Conservation (phyloP, 2,888 invertebrate species). For the Mythimna albipuncta region DNA sequence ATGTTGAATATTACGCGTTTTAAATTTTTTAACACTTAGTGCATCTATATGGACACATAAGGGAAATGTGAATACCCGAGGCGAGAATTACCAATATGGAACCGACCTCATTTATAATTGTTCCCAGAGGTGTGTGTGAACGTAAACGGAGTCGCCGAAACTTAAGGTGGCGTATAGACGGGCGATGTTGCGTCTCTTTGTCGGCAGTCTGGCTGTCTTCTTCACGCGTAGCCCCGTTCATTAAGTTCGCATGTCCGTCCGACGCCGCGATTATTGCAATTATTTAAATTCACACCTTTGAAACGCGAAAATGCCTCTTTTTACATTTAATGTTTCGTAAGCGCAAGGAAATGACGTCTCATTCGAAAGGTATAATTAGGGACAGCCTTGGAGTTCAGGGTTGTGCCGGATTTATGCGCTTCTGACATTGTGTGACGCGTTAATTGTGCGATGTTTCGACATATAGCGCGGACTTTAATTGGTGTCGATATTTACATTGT, state of each 20-base stretch:
- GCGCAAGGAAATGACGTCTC: constrained; percentile 89
- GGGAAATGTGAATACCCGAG: constrained; percentile 64
- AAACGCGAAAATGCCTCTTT: constrained; percentile 87
- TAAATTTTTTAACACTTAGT: constrained; percentile 57
- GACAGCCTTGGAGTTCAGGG: constrained; percentile 85
- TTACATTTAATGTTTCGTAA: constrained; percentile 89
- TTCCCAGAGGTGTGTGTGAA: constrained; percentile 60
- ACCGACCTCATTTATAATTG: constrained; percentile 70
- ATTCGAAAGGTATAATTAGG: constrained; percentile 90
- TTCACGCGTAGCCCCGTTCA: constrained; percentile 81
- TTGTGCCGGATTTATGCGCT: constrained; percentile 81
- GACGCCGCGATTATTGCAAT: constrained; percentile 88
- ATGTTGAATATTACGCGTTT: constrained; percentile 32
- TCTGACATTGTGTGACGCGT: constrained; percentile 82
- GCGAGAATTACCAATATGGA: constrained; percentile 65
- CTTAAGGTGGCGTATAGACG: constrained; percentile 61
- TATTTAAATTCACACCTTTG: constrained; percentile 91
- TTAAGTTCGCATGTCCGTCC: constrained; percentile 88
- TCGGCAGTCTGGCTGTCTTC: constrained; percentile 79
- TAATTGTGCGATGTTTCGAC: constrained; percentile 85
- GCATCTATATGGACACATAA: constrained; percentile 45
- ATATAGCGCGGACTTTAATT: constrained; percentile 68
- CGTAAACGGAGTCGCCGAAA: constrained; percentile 58
- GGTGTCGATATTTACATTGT: constrained; percentile 66
- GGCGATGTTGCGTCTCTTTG: constrained; percentile 68